These are phyloP conservation scores for Arrhopalites spinosus DNA, from an alignment of 2,888 invertebrate genomes.

Conservation along the genomic window DNA sequence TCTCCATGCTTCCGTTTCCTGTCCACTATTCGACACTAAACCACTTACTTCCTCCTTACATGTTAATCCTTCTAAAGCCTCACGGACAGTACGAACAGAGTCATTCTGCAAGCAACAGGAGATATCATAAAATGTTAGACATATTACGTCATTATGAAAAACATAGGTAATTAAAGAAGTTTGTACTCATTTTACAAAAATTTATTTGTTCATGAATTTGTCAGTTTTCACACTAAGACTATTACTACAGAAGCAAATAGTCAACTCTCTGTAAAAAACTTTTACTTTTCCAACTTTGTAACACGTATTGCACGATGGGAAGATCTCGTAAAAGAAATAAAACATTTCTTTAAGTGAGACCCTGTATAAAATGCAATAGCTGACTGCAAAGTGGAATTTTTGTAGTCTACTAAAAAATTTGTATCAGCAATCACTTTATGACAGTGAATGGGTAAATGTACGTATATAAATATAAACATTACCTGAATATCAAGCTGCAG, in stretches of 20 bases:
- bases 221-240: conserved; percentile 48
- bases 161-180: neutral
- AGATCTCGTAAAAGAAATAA: conserved; percentile 38
- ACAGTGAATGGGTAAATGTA: neutral
- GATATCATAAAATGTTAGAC: neutral
- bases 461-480: conserved; percentile 34
- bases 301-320: conserved; percentile 45
- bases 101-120: conserved; percentile 58
- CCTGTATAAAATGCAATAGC: conserved; percentile 38
- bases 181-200: neutral
- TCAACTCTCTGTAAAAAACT: conserved; percentile 49
- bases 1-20: conserved; percentile 86
- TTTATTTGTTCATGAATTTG: conserved; percentile 25
- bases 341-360: conserved; percentile 43
- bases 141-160: conserved; percentile 1
- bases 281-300: conserved; percentile 54
- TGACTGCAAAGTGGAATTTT: conserved; percentile 45
- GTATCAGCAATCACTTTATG: neutral
- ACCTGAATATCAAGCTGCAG: conserved; percentile 94
- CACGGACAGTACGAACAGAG: conserved; percentile 69
- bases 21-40: conserved; percentile 78
- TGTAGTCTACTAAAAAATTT: neutral
- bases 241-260: conserved; percentile 21
- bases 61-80: conserved; percentile 84
- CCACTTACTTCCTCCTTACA: conserved; percentile 85